A percentile compares a stretch with the other conserved stretches of the same genome.
Evolutionary conservation across 1,140 invertebrate genomes (phyloP).

Genomic region (Lithobius niger): DNA sequence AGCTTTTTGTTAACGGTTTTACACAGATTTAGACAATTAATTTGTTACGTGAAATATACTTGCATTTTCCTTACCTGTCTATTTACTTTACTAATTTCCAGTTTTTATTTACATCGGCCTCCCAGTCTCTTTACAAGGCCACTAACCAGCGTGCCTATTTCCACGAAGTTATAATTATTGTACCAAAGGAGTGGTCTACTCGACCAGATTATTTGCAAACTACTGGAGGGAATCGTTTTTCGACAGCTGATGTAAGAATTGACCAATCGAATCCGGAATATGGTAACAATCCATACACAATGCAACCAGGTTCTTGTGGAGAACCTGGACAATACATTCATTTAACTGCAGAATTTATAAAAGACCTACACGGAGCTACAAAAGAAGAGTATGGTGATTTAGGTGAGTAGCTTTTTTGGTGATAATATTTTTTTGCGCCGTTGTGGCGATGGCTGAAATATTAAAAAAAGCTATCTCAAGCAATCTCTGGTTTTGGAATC

Average conservation of each 20-base stretch:
- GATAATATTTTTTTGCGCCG: no score
- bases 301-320: constrained; percentile 28
- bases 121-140: constrained; percentile 17
- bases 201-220: not conserved
- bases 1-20: no score
- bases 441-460: no score
- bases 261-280: constrained; percentile 15
- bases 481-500: no score
- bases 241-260: constrained; percentile 15
- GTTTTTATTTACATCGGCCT: constrained; percentile 12
- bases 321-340: constrained; percentile 26
- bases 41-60: no score
- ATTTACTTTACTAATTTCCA: constrained; percentile 13
- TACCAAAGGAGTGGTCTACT: constrained; percentile 17
- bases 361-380: constrained; percentile 8
- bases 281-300: constrained; percentile 21
- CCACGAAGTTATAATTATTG: constrained; percentile 17
- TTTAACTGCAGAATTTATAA: constrained; percentile 23
- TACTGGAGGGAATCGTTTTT: not conserved
- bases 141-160: constrained; percentile 19
- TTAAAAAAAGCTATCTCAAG: no score
- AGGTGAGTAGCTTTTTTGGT: constrained; percentile 9
- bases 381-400: constrained; percentile 9
- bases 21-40: no score
- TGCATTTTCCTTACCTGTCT: no score